Base-by-base conservation (phyloP, 1,140 invertebrate species). In the Drosophila burlai region DNA sequence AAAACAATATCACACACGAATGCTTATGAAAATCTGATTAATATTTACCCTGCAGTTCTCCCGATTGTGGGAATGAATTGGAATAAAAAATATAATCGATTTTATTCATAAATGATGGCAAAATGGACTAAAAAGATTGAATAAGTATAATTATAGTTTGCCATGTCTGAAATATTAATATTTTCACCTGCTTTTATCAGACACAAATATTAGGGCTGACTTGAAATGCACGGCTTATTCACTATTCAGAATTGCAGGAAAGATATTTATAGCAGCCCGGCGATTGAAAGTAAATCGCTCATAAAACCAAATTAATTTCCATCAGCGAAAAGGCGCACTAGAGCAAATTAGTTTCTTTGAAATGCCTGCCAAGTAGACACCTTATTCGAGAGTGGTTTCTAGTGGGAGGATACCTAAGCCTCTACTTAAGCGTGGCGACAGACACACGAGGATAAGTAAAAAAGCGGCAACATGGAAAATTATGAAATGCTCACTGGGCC, bases 401-500 rank as follows among this genome's bases (percentile, higher is more conserved):
- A 68, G 64, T 54, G 38, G 64, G 64, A 43, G 64, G 38, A 69
- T 54, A 45, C 67, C 26, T 69, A 74, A 74, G 68, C 68, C 71
- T 50, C 68, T 61, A 74, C 71, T 74, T 74, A 73, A 43, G 67
- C 67, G 46, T 52, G 50, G 68, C 45, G 55, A 34, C 55, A 50
- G 67, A 29, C 69, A 72, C 36, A 73, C 45, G 43, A 24, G 66
- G n/a, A 21, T 45, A 73, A 59, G 47, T 46, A 45, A 54, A 80
- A 66, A 79, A 60, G 36, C 64, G 55, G 46, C 62, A 68, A 61
- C 47, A 76, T 64, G 43, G 72, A 84, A 68, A 85, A 85, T 81
- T 85, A 85, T 71, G 75, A 81, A 85, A 84, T 81, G 59, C 55
- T 84, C 62, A 67, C 58, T 72, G 71, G 77, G 64, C 57, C 60